These are phyloP conservation scores for Drosophila sp. DNA, from an alignment of 1,140 invertebrate species.

Conservation along the genomic window DNA sequence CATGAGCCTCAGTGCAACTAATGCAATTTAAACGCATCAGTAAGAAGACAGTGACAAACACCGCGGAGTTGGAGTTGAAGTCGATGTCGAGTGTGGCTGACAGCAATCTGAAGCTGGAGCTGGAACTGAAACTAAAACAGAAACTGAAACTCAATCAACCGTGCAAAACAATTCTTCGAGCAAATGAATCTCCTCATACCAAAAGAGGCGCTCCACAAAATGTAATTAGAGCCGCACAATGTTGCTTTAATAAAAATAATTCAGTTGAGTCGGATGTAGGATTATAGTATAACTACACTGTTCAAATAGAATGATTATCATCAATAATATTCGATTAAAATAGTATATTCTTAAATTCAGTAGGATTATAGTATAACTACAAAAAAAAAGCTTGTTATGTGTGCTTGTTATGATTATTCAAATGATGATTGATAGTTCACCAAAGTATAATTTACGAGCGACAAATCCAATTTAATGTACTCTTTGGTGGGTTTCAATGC, in stretches of 20 bases:
- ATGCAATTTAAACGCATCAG: conserved; percentile 62
- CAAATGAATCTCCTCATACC: neutral
- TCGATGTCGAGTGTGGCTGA: conserved; percentile 37
- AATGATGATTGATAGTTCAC: conserved; percentile 24
- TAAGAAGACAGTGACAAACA: conserved; percentile 3
- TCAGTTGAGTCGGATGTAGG: neutral
- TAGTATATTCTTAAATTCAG: too few relatives aligned
- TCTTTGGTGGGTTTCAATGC: neutral
- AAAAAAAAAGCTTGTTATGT: too few relatives aligned
- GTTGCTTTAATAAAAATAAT: neutral
- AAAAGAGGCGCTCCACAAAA: neutral
- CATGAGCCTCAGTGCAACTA: conserved; percentile 46
- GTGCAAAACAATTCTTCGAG: conserved; percentile 47
- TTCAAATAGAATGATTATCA: too few relatives aligned
- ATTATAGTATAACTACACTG: neutral
- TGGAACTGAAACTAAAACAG: neutral
- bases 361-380: too few relatives aligned
- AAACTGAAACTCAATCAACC: conserved; percentile 66
- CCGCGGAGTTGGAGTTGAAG: conserved; percentile 36
- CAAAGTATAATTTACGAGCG: conserved; percentile 54
- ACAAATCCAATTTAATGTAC: neutral
- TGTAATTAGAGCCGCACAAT: conserved; percentile 11
- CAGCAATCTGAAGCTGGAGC: conserved; percentile 39
- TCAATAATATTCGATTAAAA: too few relatives aligned
- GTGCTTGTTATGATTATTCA: conserved; percentile 52